phyloP scores from a whole-genome alignment of 2,797 vertebrate species.

The Acomys russatus region DNA sequence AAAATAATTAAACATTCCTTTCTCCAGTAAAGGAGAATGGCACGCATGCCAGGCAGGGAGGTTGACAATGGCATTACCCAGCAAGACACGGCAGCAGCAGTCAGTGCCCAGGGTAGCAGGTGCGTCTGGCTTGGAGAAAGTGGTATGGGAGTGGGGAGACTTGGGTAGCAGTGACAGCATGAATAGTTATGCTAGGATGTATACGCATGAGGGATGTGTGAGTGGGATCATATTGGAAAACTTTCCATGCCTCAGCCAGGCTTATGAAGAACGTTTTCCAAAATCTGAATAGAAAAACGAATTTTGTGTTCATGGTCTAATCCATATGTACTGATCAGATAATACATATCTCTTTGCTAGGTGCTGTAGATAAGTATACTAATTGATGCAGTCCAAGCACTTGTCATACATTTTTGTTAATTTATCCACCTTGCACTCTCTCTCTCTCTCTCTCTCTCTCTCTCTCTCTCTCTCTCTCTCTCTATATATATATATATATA shows the following conservation, averaged over 20 bases:
- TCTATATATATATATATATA: neutral
- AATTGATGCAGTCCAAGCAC: neutral
- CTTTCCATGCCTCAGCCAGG: slow-evolving; percentile 53
- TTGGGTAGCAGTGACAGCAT: slow-evolving; percentile 71
- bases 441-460: neutral
- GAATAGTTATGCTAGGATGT: slow-evolving; percentile 72
- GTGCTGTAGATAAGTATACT: neutral
- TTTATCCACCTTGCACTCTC: neutral
- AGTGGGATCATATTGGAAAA: slow-evolving; percentile 51
- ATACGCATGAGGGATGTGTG: slow-evolving; percentile 73
- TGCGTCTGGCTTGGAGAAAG: slow-evolving; percentile 70
- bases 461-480: neutral
- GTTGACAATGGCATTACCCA: slow-evolving; percentile 81
- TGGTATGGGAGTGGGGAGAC: slow-evolving; percentile 55
- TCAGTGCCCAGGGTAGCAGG: slow-evolving; percentile 77
- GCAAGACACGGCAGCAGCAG: slow-evolving; percentile 78
- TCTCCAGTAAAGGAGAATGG: slow-evolving; percentile 79
- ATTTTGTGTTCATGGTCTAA: slow-evolving; percentile 32
- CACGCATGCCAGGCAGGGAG: slow-evolving; percentile 66
- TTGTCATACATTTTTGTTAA: neutral
- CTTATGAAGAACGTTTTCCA: slow-evolving; percentile 42
- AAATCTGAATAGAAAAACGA: slow-evolving; percentile 39
- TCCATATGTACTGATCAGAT: slow-evolving; percentile 8
- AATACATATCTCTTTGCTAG: neutral
- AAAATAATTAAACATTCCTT: slow-evolving; percentile 87